Base-by-base conservation (phyloP, 2,113 vertebrate genomes). In the Vicugna pacos region DNA sequence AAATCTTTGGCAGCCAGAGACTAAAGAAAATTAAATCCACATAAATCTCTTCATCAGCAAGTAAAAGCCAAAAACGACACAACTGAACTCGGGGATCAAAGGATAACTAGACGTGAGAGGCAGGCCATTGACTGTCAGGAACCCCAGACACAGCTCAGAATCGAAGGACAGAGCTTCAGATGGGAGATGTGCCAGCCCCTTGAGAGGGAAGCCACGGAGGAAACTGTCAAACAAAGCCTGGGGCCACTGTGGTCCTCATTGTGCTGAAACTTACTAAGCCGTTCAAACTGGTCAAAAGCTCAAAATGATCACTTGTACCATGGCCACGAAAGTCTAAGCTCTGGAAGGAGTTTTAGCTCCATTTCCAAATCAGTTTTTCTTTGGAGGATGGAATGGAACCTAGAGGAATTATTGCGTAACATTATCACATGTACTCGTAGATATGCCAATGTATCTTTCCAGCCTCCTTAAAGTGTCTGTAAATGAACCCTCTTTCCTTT, bases 21-120 rank as follows among this genome's bases (percentile, higher is more conserved):
- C 22, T 56, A 77, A 87, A 93, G 77, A 95, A 92, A 94, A 93
- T 91, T 86, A 95, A 96, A 93, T 72, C n/a, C 72, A 91, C 13
- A 56, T 38, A 94, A 85, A 91, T 86, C 50, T 94, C 38, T 58
- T 96, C 24, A 91, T 67, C 65, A 95, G 77, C 48, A 96, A 85
- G 20, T 89, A 89, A 87, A 97, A 96, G 62, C 75, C 58, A 83
- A 88, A 93, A 76, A 35, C 35, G 88, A 65, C 20, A 65, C 38
- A 76, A 30, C 0, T 69, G 50, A 69, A 85, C 17, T 80, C 64
- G 72, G 67, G 12, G 56, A 89, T 86, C 42, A 54, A 84, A 96
- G 12, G 8, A 48, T 4, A 13, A 6, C 38, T 26, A 75, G 64
- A 62, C 56, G 16, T 28, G n/a, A 84, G 42, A 96, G 65, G 16